These are phyloP conservation scores for Alca torda DNA, from an alignment of 2,797 vertebrate species.

Conservation along the genomic window DNA sequence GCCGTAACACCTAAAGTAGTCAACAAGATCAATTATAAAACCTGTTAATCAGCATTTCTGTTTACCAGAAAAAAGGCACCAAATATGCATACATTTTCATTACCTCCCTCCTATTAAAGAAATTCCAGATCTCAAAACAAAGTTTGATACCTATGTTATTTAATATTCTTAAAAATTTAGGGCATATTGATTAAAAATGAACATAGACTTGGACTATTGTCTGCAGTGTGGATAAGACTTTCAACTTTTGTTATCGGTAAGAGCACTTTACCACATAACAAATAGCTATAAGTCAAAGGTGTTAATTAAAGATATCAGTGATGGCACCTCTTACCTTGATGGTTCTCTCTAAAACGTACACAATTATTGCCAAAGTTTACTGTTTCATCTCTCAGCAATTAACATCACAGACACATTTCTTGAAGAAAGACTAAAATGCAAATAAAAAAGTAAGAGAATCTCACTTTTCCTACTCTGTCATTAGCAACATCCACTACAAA, in stretches of 20 bases:
- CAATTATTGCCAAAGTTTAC: neutral
- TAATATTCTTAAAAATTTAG: neutral
- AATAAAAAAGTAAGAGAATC: neutral
- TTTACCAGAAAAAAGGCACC: neutral
- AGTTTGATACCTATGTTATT: neutral
- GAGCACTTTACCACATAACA: neutral
- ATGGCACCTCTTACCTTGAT: neutral
- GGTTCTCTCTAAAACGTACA: constrained; percentile 28
- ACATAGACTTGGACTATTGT: neutral
- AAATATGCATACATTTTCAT: neutral
- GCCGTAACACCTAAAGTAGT: neutral
- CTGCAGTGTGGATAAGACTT: neutral
- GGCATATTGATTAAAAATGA: neutral
- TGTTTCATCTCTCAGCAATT: neutral
- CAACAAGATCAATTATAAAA: neutral
- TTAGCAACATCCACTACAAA: neutral
- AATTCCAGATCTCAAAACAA: neutral
- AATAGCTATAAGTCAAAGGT: neutral
- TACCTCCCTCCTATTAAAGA: neutral
- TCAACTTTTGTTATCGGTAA: neutral
- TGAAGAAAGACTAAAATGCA: neutral
- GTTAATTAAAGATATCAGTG: neutral
- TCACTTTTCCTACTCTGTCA: neutral
- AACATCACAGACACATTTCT: neutral
- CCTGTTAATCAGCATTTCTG: neutral